Evolutionary conservation across 2,888 invertebrate genomes (phyloP), one percentile per base, ranked within the genome.

Genomic region (Mythimna ferrago): DNA sequence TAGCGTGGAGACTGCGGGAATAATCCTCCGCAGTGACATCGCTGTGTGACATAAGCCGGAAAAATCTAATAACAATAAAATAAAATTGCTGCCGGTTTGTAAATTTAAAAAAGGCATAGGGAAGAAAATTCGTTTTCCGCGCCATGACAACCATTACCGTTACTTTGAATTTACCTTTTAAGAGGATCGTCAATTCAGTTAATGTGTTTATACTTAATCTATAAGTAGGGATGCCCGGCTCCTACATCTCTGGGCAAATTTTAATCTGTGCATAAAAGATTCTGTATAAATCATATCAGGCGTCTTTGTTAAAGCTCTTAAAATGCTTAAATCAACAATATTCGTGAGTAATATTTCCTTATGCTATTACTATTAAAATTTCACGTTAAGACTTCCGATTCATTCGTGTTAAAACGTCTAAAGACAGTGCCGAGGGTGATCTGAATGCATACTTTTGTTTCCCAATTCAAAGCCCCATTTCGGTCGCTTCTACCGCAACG

Each of bases 41-140:
- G 91, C 92, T 89, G 93, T 93, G 95, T 95, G 96, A 96, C 96
- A 94, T 95, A 95, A 96, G 92, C 96, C 95, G 95, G 94, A 95
- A 96, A 95, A 96, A 95, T 96, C 95, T 96, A 95, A 96, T 96
- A 96, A 96, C 96, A 96, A 96, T 96, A 96, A 96, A 96, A 96
- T 95, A 95, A 94, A 96, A 96, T 96, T 96, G 96, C 95, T 87
- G 90, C 91, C 93, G 93, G 94, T 96, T 95, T 96, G 95, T 94
- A 95, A 94, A 95, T 96, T 95, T 93, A 93, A 94, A 95, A 94
- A 94, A 94, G 89, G 93, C 91, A 94, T 89, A 93, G 94, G 95
- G 94, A 93, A 93, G 93, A 92, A 93, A 94, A 94, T 95, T 95
- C 94, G 94, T 94, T 95, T 95, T 93, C 90, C 92, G 92, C 93